Conservation (phyloP, 2,888 invertebrate genomes). For the Conchocele bisecta region DNA sequence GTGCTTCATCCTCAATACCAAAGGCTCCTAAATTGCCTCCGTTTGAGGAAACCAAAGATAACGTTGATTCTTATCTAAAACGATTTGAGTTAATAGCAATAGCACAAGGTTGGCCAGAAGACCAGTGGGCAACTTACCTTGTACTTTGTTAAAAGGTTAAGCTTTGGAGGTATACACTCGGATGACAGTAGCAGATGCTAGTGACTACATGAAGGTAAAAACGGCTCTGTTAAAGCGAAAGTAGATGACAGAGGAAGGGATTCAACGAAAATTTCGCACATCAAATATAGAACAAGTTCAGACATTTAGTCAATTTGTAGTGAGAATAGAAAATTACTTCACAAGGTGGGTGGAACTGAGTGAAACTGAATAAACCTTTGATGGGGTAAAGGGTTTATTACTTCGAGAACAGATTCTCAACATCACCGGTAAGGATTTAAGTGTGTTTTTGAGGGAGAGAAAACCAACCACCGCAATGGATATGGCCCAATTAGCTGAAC, state of each 20-base stretch:
- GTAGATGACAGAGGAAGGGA: neutral
- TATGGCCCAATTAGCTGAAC: neutral
- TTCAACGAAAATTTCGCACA: neutral
- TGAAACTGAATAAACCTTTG: neutral
- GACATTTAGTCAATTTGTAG: neutral
- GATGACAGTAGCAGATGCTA: neutral
- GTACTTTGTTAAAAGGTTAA: neutral
- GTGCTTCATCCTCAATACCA: too few species aligned
- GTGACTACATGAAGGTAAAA: neutral
- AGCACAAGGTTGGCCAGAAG: neutral
- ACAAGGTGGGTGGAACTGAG: neutral
- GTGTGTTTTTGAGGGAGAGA: neutral
- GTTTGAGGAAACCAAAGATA: neutral
- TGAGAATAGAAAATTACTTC: neutral
- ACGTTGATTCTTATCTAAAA: neutral
- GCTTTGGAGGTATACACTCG: neutral
- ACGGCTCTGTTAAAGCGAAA: neutral
- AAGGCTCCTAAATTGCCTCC: neutral
- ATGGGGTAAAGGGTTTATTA: neutral
- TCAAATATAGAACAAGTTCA: neutral
- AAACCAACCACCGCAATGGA: neutral
- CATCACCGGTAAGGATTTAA: neutral
- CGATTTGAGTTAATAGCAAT: neutral
- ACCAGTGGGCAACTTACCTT: neutral
- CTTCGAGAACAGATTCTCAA: neutral